Conservation (phyloP, 2,888 invertebrate genomes). For the Epistrophe grossulariae region DNA sequence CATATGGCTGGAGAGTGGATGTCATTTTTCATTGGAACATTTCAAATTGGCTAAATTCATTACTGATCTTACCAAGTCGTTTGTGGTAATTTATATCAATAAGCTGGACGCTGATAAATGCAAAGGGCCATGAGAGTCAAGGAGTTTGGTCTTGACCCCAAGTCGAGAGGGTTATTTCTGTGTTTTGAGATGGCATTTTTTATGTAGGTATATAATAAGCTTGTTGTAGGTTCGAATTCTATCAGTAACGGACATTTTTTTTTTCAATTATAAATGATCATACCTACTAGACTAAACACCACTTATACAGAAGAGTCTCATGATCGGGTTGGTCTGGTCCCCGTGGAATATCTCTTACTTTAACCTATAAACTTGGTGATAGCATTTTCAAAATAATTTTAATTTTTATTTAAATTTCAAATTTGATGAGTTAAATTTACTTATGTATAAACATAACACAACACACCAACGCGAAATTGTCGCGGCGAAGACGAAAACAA, state of each 20-base stretch:
- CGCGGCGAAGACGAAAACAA: no score
- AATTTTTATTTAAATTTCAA: no score
- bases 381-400: no score
- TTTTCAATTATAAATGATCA: neutral
- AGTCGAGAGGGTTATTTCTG: slow-evolving; percentile 26
- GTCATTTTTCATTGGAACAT: slow-evolving; percentile 70
- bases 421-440: no score
- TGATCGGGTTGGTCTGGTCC: no score
- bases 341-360: no score
- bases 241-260: neutral
- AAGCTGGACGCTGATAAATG: slow-evolving; percentile 61
- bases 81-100: slow-evolving; percentile 69
- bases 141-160: slow-evolving; percentile 43
- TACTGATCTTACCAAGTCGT: slow-evolving; percentile 47
- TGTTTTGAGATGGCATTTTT: neutral
- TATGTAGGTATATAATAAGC: no score
- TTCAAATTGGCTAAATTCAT: slow-evolving; percentile 73
- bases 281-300: no score
- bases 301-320: no score
- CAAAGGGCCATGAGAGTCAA: slow-evolving; percentile 52
- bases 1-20: slow-evolving; percentile 44
- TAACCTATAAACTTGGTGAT: no score
- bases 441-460: no score
- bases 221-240: neutral
- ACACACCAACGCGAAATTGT: no score